Evolutionary conservation across 2,888 invertebrate species (phyloP).

Genomic region (Trisateles emortualis): DNA sequence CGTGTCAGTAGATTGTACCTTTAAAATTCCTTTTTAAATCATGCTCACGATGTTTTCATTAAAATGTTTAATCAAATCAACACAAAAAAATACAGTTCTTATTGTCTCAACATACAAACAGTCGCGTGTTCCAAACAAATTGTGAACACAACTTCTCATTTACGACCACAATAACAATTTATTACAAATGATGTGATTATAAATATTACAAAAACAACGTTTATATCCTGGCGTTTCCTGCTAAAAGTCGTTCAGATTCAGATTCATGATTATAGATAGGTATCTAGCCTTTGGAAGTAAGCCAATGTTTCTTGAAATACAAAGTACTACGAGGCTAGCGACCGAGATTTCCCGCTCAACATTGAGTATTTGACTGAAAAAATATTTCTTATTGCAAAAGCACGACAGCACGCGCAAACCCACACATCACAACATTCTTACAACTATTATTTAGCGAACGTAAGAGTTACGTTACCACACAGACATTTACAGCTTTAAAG

Average conservation of each 20-base stretch:
- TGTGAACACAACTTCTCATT: neutral
- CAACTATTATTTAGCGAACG: too few relatives aligned
- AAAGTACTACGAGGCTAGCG: slow-evolving; percentile 9
- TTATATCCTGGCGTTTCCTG: slow-evolving; percentile 37
- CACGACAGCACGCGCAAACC: too few relatives aligned
- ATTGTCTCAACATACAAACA: slow-evolving; percentile 1
- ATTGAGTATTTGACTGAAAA: too few relatives aligned
- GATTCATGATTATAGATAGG: slow-evolving; percentile 23
- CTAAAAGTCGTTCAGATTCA: slow-evolving; percentile 15
- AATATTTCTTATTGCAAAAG: too few relatives aligned
- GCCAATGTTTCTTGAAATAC: slow-evolving; percentile 38
- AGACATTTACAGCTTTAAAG: too few relatives aligned
- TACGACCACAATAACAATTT: neutral
- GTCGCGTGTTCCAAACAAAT: slow-evolving; percentile 2
- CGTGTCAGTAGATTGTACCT: too few relatives aligned
- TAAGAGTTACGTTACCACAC: too few relatives aligned
- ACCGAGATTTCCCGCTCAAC: too few relatives aligned
- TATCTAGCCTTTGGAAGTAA: slow-evolving; percentile 29
- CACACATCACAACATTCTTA: too few relatives aligned
- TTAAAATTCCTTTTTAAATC: too few relatives aligned
- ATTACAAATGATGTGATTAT: slow-evolving; percentile 5
- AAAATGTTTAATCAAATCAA: neutral
- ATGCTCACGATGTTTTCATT: neutral
- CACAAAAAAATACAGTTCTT: neutral
- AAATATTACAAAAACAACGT: slow-evolving; percentile 12